Evolutionary conservation across 2,888 invertebrate species (phyloP).

Genomic region (Thalpophila matura): DNA sequence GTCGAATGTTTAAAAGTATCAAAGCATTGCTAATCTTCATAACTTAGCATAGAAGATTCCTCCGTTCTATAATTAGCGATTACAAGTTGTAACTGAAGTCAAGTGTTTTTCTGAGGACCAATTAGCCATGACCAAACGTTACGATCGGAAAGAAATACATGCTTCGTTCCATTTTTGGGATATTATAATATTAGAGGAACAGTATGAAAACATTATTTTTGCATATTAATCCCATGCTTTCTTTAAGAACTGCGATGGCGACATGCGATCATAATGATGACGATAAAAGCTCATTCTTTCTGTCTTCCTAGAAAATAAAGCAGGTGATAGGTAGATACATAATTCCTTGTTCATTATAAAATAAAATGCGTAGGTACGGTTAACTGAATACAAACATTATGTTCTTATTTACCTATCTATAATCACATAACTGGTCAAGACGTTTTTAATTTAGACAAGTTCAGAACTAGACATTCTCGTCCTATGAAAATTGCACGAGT

Average conservation of each 20-base stretch:
- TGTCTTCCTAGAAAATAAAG: slow-evolving; percentile 7
- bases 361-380: slow-evolving; percentile 29
- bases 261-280: no score
- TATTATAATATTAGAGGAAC: no score
- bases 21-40: no score
- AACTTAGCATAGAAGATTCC: no score
- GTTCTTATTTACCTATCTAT: slow-evolving; percentile 10
- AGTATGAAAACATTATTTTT: slow-evolving; percentile 2
- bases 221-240: not conserved
- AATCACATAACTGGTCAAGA: slow-evolving; percentile 10
- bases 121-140: not conserved
- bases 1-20: no score
- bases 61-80: no score
- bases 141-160: not conserved
- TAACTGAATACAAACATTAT: slow-evolving; percentile 45
- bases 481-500: slow-evolving; percentile 11
- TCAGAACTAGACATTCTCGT: not conserved
- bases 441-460: slow-evolving; percentile 29
- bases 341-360: slow-evolving; percentile 37
- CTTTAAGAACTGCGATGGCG: not conserved
- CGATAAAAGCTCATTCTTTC: not conserved
- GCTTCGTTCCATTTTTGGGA: not conserved
- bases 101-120: not conserved
- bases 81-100: no score
- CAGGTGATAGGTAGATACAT: slow-evolving; percentile 16